Conservation (phyloP, 2,113 vertebrate genomes). For the Pogona vitticeps region DNA sequence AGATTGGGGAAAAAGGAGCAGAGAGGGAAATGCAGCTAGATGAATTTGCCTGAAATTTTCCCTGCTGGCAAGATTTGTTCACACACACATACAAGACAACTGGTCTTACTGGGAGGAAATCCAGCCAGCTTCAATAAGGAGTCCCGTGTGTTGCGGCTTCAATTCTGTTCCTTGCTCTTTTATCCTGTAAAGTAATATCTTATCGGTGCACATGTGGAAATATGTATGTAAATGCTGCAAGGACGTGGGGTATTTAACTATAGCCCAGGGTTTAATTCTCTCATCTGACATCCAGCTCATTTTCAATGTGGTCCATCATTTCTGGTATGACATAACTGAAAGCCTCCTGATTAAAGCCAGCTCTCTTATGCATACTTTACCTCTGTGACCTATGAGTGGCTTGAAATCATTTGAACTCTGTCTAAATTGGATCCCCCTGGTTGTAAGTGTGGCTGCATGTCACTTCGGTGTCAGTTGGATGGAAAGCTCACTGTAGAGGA, state of each 20-base stretch:
- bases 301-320: conserved; percentile 49
- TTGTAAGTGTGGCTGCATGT: conserved; percentile 59
- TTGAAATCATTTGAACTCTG: conserved; percentile 66
- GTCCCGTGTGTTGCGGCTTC: not conserved
- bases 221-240: conserved; percentile 27
- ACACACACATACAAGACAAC: not conserved
- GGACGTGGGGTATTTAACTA: conserved; percentile 43
- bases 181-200: conserved; percentile 1
- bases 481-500: conserved; percentile 60
- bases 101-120: not conserved
- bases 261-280: conserved; percentile 50
- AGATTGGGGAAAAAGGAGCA: not conserved
- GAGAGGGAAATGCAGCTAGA: not conserved
- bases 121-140: not conserved
- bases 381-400: conserved; percentile 65
- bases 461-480: conserved; percentile 68
- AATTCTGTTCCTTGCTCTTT: not conserved
- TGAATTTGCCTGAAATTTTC: conserved; percentile 17
- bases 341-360: conserved; percentile 65
- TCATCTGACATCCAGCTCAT: conserved; percentile 42
- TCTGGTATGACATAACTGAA: conserved; percentile 54
- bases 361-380: conserved; percentile 72
- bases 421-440: conserved; percentile 63
- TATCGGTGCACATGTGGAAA: conserved; percentile 26
- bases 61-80: conserved; percentile 6